Conservation (phyloP, 2,888 invertebrate species). For the Archaeoteleia sp. region DNA sequence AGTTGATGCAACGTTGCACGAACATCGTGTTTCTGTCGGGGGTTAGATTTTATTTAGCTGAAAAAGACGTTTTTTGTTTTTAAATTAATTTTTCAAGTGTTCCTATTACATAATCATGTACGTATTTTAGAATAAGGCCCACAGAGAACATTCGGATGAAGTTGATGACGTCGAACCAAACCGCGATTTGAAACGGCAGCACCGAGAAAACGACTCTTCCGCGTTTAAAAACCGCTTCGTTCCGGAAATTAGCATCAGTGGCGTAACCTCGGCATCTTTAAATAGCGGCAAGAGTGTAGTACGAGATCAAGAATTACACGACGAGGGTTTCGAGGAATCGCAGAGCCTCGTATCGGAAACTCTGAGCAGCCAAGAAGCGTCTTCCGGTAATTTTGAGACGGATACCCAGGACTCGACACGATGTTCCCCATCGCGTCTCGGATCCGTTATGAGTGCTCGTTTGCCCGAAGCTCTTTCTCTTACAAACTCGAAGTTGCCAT, state of each 20-base stretch:
- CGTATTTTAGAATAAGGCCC: no score
- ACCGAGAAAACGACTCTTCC: conserved; percentile 2
- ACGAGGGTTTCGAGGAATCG: conserved; percentile 94
- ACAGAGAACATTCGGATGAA: background rate
- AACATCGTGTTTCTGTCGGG: no score
- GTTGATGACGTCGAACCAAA: conserved; percentile 4
- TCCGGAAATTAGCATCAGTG: conserved; percentile 76
- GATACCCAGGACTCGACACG: conserved; percentile 77
- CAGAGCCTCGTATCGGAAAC: conserved; percentile 91
- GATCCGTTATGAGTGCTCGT: conserved; percentile 10
- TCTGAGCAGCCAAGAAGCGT: conserved; percentile 89
- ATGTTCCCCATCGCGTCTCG: conserved; percentile 69
- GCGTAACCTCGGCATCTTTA: conserved; percentile 69
- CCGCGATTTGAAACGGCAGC: conserved; percentile 2
- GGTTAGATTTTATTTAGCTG: no score
- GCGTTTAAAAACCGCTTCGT: conserved; percentile 26
- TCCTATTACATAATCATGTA: no score
- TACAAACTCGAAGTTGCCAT: conserved; percentile 4
- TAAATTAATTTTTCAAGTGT: no score
- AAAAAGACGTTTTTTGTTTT: no score
- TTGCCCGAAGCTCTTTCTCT: background rate
- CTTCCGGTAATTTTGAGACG: conserved; percentile 82
- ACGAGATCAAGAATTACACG: conserved; percentile 84
- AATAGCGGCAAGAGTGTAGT: conserved; percentile 67
- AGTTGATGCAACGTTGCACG: no score